Evolutionary conservation across 2,797 vertebrate species (phyloP).

Genomic region (Danio tinwini): DNA sequence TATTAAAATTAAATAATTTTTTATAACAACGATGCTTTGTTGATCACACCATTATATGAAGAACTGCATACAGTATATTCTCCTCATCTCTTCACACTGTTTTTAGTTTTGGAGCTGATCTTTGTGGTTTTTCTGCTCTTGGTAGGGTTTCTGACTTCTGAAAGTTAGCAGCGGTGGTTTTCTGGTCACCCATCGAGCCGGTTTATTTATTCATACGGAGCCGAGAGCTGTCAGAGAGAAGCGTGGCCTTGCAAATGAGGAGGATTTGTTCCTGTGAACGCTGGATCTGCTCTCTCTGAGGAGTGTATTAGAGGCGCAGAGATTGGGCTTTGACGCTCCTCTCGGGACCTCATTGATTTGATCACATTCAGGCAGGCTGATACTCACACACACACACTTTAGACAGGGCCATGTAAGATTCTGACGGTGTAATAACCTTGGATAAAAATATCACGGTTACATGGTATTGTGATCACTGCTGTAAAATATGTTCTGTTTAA

Average conservation of each 20-base stretch:
- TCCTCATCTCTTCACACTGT: neutral
- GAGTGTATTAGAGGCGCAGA: slow-evolving; percentile 30
- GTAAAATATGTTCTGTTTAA: no score
- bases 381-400: no score
- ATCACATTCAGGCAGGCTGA: slow-evolving; percentile 6
- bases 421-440: no score
- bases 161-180: neutral
- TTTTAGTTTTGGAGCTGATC: neutral
- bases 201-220: slow-evolving; percentile 56
- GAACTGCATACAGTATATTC: no score
- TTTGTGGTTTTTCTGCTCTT: neutral
- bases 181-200: slow-evolving; percentile 26
- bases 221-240: slow-evolving; percentile 40
- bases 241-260: slow-evolving; percentile 9
- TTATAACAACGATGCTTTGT: no score
- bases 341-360: slow-evolving; percentile 24
- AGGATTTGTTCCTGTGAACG: slow-evolving; percentile 45
- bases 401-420: no score
- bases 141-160: neutral
- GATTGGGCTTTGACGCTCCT: neutral
- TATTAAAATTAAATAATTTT: no score
- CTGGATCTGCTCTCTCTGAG: slow-evolving; percentile 20
- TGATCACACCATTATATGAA: no score
- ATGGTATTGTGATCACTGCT: no score
- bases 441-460: no score